phyloP scores from a whole-genome alignment of 2,113 vertebrate species.

The Saccopteryx bilineata region DNA sequence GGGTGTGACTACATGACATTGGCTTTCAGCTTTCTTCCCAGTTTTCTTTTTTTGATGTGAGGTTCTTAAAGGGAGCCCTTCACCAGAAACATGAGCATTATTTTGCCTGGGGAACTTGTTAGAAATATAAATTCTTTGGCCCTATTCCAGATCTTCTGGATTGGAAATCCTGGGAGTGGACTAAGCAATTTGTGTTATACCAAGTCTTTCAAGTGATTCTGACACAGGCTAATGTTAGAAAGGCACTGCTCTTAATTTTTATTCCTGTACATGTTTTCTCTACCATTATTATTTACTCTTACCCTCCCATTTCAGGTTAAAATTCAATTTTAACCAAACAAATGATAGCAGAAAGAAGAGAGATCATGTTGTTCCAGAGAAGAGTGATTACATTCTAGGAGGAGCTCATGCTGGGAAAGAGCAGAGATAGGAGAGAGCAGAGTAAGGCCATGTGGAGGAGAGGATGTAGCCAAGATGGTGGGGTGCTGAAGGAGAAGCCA shows the following conservation, averaged over 20 bases:
- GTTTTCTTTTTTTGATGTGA: neutral
- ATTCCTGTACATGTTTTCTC: neutral
- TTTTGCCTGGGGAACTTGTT: neutral
- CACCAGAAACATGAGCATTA: neutral
- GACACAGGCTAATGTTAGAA: neutral
- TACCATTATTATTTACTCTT: neutral
- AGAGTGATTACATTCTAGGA: no score
- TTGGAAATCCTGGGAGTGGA: neutral
- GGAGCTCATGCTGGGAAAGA: no score
- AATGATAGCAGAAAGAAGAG: neutral
- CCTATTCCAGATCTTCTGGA: neutral
- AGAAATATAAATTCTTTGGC: neutral
- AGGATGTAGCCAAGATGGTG: no score
- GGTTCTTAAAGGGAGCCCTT: neutral
- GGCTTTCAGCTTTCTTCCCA: neutral
- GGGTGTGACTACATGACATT: neutral
- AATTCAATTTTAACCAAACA: constrained; percentile 20
- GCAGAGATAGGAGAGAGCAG: no score
- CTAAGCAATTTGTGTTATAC: neutral
- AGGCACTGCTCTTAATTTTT: neutral
- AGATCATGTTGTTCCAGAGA: no score
- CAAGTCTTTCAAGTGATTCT: neutral
- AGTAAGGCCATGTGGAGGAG: no score
- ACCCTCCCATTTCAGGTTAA: neutral
- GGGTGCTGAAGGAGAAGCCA: no score